Evolutionary conservation across 2,888 invertebrate genomes (phyloP).

Genomic region (Drosophila koepferae): DNA sequence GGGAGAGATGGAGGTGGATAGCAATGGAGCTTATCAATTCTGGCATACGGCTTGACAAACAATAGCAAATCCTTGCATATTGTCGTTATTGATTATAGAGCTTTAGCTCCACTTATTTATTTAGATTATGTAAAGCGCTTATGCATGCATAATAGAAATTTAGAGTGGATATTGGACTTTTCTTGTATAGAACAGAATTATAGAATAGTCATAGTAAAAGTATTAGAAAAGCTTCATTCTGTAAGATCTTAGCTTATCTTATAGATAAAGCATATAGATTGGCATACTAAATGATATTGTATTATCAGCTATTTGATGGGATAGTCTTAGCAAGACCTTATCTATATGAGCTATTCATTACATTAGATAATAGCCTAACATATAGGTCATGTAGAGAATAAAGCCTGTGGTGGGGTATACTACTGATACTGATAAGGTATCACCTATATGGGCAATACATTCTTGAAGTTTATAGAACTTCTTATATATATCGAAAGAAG

Average conservation of each 20-base stretch:
- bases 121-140: not conserved
- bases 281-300: not conserved
- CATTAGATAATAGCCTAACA: not conserved
- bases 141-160: not conserved
- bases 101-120: not conserved
- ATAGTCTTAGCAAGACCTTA: not conserved
- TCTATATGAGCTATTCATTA: too few relatives aligned
- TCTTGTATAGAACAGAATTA: not conserved
- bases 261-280: not conserved
- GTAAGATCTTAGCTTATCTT: not conserved
- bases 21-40: not conserved
- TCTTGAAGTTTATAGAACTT: not conserved
- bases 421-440: not conserved
- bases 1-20: not conserved
- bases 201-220: not conserved
- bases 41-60: not conserved
- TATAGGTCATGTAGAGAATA: not conserved
- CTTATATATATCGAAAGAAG: too few relatives aligned
- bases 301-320: not conserved
- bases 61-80: not conserved
- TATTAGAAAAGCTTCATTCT: too few relatives aligned
- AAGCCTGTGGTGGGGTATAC: not conserved
- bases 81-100: not conserved
- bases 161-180: not conserved
- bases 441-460: not conserved